A percentile compares a stretch with the other conserved stretches of the same genome.
These are phyloP conservation scores for Trachythela sp. DNA, from an alignment of 64 coral and sea anemone species.

Conservation along the genomic window DNA sequence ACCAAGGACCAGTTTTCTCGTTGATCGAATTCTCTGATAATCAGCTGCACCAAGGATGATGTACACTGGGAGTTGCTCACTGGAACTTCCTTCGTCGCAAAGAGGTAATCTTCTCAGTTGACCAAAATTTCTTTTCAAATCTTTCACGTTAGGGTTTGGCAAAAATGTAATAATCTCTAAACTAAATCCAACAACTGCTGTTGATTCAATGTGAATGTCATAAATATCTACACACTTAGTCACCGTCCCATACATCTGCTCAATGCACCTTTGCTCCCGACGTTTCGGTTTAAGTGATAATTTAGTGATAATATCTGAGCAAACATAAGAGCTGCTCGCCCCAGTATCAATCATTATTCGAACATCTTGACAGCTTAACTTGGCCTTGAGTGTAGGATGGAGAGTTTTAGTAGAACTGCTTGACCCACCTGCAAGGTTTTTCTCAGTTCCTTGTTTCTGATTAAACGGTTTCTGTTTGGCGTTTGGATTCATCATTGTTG, in stretches of 20 bases:
- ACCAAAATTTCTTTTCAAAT: background rate
- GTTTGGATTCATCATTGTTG: background rate
- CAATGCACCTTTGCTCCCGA: background rate
- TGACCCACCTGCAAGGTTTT: background rate
- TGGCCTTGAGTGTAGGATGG: background rate
- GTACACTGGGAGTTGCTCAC: constrained; percentile 34
- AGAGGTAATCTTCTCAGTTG: constrained; percentile 17
- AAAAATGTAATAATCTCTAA: background rate
- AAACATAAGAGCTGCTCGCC: constrained; percentile 1
- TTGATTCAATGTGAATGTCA: background rate
- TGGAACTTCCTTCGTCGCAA: background rate
- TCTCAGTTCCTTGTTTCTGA: background rate
- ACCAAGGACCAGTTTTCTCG: constrained; percentile 8
- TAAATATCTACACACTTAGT: background rate
- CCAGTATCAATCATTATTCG: background rate
- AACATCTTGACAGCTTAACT: background rate
- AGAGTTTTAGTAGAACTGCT: background rate
- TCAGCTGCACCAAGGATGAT: too few relatives aligned
- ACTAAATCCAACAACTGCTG: background rate
- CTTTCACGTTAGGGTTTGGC: background rate
- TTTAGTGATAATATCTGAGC: background rate
- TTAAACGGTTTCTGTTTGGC: background rate
- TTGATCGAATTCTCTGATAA: background rate
- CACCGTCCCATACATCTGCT: background rate
- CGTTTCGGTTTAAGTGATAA: background rate